Evolutionary conservation across 2,113 vertebrate species (phyloP).

Genomic region (Nothoprocta pentlandii): DNA sequence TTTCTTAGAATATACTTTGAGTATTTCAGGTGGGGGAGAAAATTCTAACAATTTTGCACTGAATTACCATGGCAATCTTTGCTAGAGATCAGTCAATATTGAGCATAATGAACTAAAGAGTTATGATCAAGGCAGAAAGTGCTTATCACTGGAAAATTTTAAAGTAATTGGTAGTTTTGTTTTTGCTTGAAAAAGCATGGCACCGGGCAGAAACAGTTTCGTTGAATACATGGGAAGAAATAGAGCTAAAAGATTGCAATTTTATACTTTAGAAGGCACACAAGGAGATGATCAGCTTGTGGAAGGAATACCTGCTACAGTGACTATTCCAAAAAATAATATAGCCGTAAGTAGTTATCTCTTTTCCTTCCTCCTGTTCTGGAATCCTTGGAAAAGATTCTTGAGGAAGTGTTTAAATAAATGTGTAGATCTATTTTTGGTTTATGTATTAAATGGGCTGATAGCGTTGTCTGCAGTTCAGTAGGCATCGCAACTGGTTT

Average conservation of each 20-base stretch:
- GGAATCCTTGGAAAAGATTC: not conserved
- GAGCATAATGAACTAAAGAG: not conserved
- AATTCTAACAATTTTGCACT: not conserved
- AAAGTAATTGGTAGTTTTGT: not conserved
- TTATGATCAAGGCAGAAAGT: not conserved
- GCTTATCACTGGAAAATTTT: not conserved
- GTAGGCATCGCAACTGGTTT: not conserved
- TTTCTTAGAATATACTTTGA: not conserved
- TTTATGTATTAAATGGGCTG: not conserved
- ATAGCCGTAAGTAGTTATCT: not conserved
- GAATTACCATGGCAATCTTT: not conserved
- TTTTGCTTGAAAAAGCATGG: too few relatives aligned
- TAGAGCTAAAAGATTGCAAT: not conserved
- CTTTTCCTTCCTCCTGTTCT: not conserved
- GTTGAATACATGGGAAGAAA: not conserved
- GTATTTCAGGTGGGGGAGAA: not conserved
- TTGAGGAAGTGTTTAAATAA: not conserved
- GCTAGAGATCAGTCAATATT: not conserved
- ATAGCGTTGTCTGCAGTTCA: not conserved
- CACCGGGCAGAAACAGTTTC: not conserved
- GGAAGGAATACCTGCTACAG: not conserved
- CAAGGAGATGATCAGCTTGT: not conserved
- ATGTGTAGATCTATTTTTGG: not conserved
- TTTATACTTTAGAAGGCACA: rapidly evolving
- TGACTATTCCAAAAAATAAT: not conserved